Conservation (phyloP, 2,888 invertebrate species). For the Chrysolina oricalcia region DNA sequence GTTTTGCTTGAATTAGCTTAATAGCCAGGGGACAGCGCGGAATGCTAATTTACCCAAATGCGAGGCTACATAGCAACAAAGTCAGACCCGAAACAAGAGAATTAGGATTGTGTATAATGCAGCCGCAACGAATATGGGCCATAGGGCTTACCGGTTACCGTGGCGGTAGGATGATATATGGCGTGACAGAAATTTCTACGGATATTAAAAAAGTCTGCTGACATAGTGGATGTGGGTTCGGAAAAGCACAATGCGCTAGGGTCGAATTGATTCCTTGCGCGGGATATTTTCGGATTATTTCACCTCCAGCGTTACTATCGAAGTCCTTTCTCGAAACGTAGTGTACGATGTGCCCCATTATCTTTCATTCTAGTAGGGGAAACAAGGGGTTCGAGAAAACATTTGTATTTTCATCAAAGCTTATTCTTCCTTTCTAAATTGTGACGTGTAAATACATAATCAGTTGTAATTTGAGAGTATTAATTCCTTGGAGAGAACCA, state of each 20-base stretch:
- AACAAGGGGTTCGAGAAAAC: too few relatives aligned
- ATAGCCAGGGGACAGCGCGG: slow-evolving; percentile 54
- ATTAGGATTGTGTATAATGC: slow-evolving; percentile 49
- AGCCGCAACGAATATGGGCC: slow-evolving; percentile 42
- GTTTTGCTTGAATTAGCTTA: slow-evolving; percentile 53
- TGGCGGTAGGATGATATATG: slow-evolving; percentile 42
- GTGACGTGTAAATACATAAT: too few relatives aligned
- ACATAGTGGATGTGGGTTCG: not conserved
- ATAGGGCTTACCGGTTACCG: slow-evolving; percentile 40
- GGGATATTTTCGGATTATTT: not conserved
- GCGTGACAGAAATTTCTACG: slow-evolving; percentile 11
- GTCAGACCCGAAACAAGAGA: slow-evolving; percentile 42
- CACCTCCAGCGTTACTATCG: too few relatives aligned
- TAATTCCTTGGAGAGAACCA: too few relatives aligned
- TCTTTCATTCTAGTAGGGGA: too few relatives aligned
- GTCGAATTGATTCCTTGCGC: not conserved
- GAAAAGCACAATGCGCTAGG: not conserved
- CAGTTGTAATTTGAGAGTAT: too few relatives aligned
- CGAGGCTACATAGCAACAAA: slow-evolving; percentile 40
- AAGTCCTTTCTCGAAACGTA: too few relatives aligned
- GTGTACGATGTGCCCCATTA: too few relatives aligned
- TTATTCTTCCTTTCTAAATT: too few relatives aligned
- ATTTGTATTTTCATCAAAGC: too few relatives aligned
- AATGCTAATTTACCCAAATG: slow-evolving; percentile 52
- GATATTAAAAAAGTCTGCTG: slow-evolving; percentile 11